phyloP scores from a whole-genome alignment of 2,797 vertebrate species.

The Rhinophrynus dorsalis region DNA sequence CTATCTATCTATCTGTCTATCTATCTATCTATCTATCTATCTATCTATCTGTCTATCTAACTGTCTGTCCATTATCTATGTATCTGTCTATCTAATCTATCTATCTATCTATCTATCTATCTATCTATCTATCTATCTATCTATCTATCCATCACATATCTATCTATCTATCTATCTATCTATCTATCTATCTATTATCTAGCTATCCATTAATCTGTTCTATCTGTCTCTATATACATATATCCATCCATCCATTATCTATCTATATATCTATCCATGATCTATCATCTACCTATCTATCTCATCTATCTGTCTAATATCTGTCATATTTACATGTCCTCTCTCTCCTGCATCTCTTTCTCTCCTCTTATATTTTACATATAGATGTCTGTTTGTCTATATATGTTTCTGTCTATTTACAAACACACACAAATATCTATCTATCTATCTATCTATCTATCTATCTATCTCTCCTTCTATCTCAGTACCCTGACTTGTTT shows the following conservation, averaged over 20 bases:
- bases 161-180: neutral
- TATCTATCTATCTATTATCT: neutral
- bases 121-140: conserved; percentile 3
- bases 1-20: neutral
- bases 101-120: neutral
- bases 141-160: neutral
- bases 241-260: neutral
- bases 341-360: too few species aligned
- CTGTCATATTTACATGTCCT: too few species aligned
- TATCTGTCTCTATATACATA: neutral
- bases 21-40: too few species aligned
- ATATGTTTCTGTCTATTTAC: neutral
- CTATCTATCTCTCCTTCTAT: neutral
- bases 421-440: too few species aligned
- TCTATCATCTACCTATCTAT: too few species aligned
- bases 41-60: too few species aligned
- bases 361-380: too few species aligned
- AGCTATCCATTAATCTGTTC: too few species aligned
- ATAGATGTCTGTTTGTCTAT: neutral
- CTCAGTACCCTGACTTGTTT: neutral
- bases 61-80: too few species aligned
- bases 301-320: too few species aligned
- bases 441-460: neutral
- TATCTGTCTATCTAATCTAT: conserved; percentile 13
- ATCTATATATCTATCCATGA: too few species aligned